phyloP scores from a whole-genome alignment of 53 echinoderm and acorn worm species.

The Astropecten irregularis region DNA sequence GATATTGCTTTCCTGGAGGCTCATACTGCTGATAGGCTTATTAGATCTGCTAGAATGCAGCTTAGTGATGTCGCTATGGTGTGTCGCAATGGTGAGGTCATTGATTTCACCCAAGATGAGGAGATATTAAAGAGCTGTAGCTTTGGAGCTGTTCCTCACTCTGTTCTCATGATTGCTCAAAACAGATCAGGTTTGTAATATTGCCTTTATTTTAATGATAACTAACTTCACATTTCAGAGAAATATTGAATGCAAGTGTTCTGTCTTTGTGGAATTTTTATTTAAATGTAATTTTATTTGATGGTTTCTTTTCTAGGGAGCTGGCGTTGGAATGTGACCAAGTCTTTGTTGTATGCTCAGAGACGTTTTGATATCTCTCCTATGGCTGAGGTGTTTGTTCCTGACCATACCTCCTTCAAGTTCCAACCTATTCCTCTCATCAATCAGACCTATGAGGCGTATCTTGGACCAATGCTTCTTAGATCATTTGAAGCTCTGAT shows the following conservation, averaged over 20 bases:
- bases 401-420: constrained; percentile 55
- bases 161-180: constrained; percentile 78
- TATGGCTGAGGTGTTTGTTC: constrained; percentile 66
- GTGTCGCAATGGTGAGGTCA: constrained; percentile 82
- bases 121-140: constrained; percentile 74
- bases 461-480: constrained; percentile 81
- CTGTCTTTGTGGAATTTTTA: no score
- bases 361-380: constrained; percentile 40
- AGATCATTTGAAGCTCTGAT: constrained; percentile 88
- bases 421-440: constrained; percentile 74
- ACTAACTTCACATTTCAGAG: no score
- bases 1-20: constrained; percentile 90
- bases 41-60: constrained; percentile 8
- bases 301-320: no score
- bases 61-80: constrained; percentile 69
- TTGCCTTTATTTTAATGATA: neutral
- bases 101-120: constrained; percentile 65
- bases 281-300: no score
- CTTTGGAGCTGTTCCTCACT: constrained; percentile 81
- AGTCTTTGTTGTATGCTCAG: constrained; percentile 81
- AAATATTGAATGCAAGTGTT: neutral
- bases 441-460: constrained; percentile 81
- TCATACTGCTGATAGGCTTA: constrained; percentile 42
- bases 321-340: constrained; percentile 95
- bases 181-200: constrained; percentile 74